Evolutionary conservation across 2,797 vertebrate genomes (phyloP).

Genomic region (Coregonus suidteri): DNA sequence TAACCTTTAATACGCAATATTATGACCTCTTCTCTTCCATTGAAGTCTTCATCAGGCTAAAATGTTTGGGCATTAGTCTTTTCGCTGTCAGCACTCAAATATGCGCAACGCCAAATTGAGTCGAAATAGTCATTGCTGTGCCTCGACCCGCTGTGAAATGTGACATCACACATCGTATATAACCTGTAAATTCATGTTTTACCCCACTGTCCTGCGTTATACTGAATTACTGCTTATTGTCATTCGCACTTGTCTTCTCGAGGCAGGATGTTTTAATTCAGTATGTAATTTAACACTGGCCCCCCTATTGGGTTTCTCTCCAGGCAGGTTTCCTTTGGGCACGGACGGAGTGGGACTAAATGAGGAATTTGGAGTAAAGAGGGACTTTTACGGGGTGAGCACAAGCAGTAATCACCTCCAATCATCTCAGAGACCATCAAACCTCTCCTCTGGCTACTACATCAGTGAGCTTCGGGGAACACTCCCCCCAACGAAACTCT

Average conservation of each 20-base stretch:
- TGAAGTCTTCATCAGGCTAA: constrained; percentile 5
- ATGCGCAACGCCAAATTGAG: not conserved
- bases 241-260: not conserved
- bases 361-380: constrained; percentile 1
- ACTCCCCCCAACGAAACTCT: not conserved
- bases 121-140: not conserved
- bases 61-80: constrained; percentile 6
- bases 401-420: constrained; percentile 23
- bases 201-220: not conserved
- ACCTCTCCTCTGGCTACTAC: constrained; percentile 8
- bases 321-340: not conserved
- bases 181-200: not conserved
- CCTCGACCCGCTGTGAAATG: not conserved
- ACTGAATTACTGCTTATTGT: not conserved
- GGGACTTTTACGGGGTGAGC: constrained; percentile 17
- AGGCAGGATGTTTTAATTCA: not conserved
- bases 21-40: constrained; percentile 7
- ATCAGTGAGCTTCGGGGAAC: constrained; percentile 3
- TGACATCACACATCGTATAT: constrained; percentile 13
- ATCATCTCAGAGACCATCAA: constrained; percentile 3
- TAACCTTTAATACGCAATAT: constrained; percentile 15
- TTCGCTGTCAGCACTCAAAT: constrained; percentile 6
- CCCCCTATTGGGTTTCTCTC: not conserved
- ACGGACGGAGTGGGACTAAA: not conserved
- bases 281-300: not conserved